phyloP scores from a whole-genome alignment of 2,888 invertebrate genomes.

The Meganola albula region DNA sequence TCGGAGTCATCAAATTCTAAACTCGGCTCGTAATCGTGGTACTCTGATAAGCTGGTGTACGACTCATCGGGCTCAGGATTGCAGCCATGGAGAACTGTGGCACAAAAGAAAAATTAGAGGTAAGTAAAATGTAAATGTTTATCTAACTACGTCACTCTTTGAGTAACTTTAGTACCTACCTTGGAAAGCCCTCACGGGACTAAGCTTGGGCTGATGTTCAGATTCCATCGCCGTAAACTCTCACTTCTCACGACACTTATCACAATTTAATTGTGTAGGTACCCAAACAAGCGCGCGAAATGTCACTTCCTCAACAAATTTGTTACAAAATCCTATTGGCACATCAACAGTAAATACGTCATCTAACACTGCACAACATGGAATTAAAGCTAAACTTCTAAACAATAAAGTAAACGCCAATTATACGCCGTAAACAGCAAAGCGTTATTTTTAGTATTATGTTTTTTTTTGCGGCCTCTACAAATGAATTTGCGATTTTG shows the following conservation, averaged over 20 bases:
- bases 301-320: constrained; percentile 25
- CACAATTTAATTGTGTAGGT: constrained; percentile 16
- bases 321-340: constrained; percentile 16
- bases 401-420: constrained; percentile 12
- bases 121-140: constrained; percentile 9
- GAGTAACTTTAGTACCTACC: constrained; percentile 35
- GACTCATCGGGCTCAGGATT: constrained; percentile 82
- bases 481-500: no score
- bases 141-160: constrained; percentile 6
- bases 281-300: constrained; percentile 20
- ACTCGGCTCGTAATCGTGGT: constrained; percentile 96
- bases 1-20: constrained; percentile 98
- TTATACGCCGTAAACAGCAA: no score
- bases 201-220: constrained; percentile 61
- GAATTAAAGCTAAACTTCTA: no score
- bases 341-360: constrained; percentile 20
- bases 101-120: constrained; percentile 25
- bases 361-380: no score
- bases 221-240: constrained; percentile 48
- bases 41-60: constrained; percentile 92
- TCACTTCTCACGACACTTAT: constrained; percentile 20
- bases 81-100: constrained; percentile 52
- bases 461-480: no score
- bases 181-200: constrained; percentile 65
- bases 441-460: no score